Percentiles rank a stretch among this genome's conserved stretches.
These are phyloP conservation scores for Cyanoramphus novaezelandiae DNA, from an alignment of 2,113 vertebrate genomes.

Conservation along the genomic window DNA sequence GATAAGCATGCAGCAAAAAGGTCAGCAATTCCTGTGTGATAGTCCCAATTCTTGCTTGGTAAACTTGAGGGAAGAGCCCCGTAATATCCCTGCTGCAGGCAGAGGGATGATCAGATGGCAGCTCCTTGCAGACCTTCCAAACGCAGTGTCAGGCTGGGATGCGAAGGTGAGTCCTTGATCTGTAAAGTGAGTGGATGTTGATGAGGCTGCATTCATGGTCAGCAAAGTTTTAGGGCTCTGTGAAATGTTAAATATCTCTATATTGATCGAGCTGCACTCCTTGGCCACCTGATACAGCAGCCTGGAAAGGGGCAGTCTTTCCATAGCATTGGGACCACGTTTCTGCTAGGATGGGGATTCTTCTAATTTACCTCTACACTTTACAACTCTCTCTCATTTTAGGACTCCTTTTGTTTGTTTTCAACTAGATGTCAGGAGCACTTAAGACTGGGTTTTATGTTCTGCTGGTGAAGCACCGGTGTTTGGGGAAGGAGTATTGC, in stretches of 20 bases:
- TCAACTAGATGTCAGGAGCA: background rate
- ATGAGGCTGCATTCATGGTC: background rate
- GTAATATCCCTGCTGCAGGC: background rate
- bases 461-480: background rate
- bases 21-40: background rate
- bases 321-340: background rate
- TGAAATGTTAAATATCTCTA: background rate
- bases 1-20: background rate
- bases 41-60: background rate
- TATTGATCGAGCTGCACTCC: background rate
- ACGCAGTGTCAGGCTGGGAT: background rate
- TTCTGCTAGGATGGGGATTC: background rate
- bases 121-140: background rate
- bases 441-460: background rate
- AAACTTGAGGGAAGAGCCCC: background rate
- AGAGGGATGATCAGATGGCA: background rate
- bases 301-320: background rate
- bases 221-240: background rate
- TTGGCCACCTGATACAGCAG: background rate
- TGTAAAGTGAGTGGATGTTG: background rate
- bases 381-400: background rate
- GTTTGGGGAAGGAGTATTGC: background rate
- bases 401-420: background rate
- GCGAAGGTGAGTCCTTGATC: background rate
- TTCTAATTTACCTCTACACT: background rate